Conservation (phyloP, 2,797 vertebrate species). For the Rhinoraja longicauda region DNA sequence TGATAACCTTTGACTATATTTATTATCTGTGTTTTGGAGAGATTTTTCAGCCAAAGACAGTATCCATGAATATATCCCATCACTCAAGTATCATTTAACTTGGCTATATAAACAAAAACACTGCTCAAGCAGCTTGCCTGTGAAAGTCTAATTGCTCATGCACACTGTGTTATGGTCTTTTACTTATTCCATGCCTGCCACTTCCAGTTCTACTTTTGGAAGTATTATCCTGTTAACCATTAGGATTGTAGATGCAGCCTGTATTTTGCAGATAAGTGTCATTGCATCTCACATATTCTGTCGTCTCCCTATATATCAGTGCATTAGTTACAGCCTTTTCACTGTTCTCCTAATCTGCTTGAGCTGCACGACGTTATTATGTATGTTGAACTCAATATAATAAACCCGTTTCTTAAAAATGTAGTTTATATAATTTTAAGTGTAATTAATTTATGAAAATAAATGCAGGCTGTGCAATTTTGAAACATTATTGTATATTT, state of each 20-base stretch:
- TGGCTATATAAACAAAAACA: not conserved
- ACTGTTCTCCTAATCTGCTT: not conserved
- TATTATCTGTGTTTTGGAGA: not conserved
- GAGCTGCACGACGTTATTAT: not conserved
- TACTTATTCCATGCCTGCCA: not conserved
- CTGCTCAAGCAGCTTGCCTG: not conserved
- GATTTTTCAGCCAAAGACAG: not conserved
- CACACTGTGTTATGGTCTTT: not conserved
- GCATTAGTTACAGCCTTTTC: not conserved
- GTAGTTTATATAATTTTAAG: not conserved
- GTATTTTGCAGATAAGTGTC: not conserved
- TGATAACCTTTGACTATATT: not conserved
- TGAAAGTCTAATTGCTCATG: not conserved
- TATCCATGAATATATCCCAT: not conserved
- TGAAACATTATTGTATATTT: not conserved
- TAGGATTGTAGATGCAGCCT: not conserved
- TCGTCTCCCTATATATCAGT: not conserved
- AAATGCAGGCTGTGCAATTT: not conserved
- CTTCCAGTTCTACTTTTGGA: not conserved
- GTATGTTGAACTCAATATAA: not conserved
- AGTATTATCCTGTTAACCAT: not conserved
- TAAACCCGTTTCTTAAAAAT: not conserved
- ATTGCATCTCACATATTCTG: not conserved
- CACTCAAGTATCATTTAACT: not conserved
- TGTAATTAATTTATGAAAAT: not conserved